Evolutionary conservation across 1,140 invertebrate genomes (phyloP).

Genomic region (Bilobella aurantiaca): DNA sequence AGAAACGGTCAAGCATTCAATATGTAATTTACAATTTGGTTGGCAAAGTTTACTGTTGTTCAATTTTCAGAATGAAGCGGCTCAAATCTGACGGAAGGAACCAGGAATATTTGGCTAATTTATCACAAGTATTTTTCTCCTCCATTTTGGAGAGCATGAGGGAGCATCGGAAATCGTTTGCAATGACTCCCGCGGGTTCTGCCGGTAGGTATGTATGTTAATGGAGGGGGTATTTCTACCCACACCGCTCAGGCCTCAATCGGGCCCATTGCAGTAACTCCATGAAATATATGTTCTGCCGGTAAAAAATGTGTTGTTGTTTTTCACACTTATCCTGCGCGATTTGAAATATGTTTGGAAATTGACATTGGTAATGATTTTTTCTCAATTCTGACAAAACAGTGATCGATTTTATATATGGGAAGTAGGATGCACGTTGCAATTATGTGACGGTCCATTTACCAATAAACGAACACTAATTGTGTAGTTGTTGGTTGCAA

Average conservation of each 20-base stretch:
- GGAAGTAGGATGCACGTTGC: background rate
- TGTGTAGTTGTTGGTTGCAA: background rate
- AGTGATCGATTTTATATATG: slow-evolving; percentile 32
- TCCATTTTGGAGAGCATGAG: slow-evolving; percentile 74
- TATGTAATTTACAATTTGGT: slow-evolving; percentile 32
- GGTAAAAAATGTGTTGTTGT: background rate
- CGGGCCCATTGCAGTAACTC: too few relatives aligned
- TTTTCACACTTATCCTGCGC: background rate
- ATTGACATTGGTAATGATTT: background rate
- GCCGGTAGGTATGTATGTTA: slow-evolving; percentile 51
- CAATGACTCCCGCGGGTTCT: slow-evolving; percentile 57
- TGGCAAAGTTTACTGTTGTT: background rate
- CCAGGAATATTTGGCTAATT: slow-evolving; percentile 68
- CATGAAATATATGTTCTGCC: too few relatives aligned
- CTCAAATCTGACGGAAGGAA: slow-evolving; percentile 81
- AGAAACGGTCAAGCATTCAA: background rate
- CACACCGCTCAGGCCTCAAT: too few relatives aligned
- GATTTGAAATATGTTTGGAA: background rate
- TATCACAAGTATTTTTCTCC: slow-evolving; percentile 76
- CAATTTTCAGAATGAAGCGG: slow-evolving; percentile 57
- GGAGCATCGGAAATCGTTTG: slow-evolving; percentile 75
- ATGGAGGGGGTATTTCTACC: too few relatives aligned
- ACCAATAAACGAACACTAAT: too few relatives aligned
- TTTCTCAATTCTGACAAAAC: slow-evolving; percentile 2
- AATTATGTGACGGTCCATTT: background rate